Evolutionary conservation across 2,888 invertebrate species (phyloP), one percentile per base, ranked within the genome.

Genomic region (Gastracanthus pulcherrimus): DNA sequence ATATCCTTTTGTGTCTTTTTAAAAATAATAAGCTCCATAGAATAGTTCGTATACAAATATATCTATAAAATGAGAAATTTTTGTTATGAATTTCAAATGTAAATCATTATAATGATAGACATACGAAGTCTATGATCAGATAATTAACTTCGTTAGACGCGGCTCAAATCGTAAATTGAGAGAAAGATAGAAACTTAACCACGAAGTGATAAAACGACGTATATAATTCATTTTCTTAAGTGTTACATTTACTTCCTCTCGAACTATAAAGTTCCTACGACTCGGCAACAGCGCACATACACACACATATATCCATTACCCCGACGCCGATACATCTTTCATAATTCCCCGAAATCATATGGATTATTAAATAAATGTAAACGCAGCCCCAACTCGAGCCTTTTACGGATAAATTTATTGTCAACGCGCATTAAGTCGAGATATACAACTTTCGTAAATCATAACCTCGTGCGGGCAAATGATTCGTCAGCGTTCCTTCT

Each of bases 401-500:
- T 71, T 81, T 76, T 72, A 76, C 71, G 75, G 80, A 72, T 60
- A 60, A 81, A 81, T 76, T 82, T 82, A 82, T 82, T 78, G 78
- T 75, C 82, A 82, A 78, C 78, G 78, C 78, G 48, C 55, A 78
- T 78, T 78, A 78, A 78, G 55, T 9, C 36, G 70, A 81, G 81
- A 81, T 81, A 81, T 81, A 78, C 70, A 70, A 48, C 78, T 64
- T 45, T n/a, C 78, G 62, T 78, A 78, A 78, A 82, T 82, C 82
- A 82, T 69, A 70, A 55, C 41, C 58, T 45, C 55, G 26, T 6
- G 55, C 23, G 62, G 34, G 75, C 82, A 66, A 82, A 82, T 78
- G 82, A 82, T 82, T 82, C 78, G 82, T 82, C 82, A 82, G 81
- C 19, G 72, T 74, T n/a, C n/a, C n/a, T n/a, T n/a, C 74, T 75